These are phyloP conservation scores for Perithous albicinctus DNA, from an alignment of 2,888 invertebrate species.

Conservation along the genomic window DNA sequence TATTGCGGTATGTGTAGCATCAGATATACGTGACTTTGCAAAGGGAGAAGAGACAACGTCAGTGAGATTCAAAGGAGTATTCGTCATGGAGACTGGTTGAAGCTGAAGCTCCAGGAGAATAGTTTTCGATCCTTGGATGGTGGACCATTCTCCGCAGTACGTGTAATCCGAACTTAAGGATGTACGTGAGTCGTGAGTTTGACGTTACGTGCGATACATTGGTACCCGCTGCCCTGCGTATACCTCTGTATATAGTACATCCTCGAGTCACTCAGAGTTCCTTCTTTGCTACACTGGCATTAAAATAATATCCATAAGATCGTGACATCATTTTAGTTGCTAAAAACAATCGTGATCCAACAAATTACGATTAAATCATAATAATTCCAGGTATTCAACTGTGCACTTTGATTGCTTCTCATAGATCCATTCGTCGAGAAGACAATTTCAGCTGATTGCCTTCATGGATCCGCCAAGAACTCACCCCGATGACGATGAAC, in stretches of 20 bases:
- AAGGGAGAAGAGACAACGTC: constrained; percentile 44
- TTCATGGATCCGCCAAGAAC: neutral
- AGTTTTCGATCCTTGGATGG: constrained; percentile 54
- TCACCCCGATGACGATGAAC: constrained; percentile 8
- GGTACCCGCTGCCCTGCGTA: constrained; percentile 18
- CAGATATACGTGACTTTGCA: constrained; percentile 41
- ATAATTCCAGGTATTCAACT: neutral
- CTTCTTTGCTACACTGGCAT: neutral
- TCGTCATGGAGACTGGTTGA: constrained; percentile 26
- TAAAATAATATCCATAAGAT: constrained; percentile 14
- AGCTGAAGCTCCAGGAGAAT: constrained; percentile 46
- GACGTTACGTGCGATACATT: constrained; percentile 41
- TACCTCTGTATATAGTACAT: constrained; percentile 10
- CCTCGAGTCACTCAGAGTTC: constrained; percentile 36
- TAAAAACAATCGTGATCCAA: constrained; percentile 19
- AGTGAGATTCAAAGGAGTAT: constrained; percentile 25
- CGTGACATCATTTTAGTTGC: constrained; percentile 15
- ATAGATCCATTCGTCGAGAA: neutral
- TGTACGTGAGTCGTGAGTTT: constrained; percentile 58
- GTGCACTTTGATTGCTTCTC: neutral
- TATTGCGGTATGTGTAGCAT: constrained; percentile 23
- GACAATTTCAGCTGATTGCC: neutral
- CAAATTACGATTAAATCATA: neutral
- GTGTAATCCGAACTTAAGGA: constrained; percentile 65
- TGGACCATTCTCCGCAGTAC: constrained; percentile 34